phyloP scores from a whole-genome alignment of 37 sponge, comb jelly and placozoan species.

The Beroe ovata region DNA sequence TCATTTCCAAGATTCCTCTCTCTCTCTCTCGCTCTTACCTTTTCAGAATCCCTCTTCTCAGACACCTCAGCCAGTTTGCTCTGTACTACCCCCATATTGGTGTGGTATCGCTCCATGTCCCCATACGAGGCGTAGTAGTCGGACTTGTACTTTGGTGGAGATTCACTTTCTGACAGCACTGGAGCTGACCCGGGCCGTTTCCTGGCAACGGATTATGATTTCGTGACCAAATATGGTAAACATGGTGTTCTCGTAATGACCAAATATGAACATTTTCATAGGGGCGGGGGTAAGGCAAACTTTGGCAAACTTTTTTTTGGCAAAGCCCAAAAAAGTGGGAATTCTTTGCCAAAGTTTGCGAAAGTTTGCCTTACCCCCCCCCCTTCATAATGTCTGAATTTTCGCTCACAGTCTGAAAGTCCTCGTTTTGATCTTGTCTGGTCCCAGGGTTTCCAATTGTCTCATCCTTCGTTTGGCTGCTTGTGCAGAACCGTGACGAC shows the following conservation, averaged over 20 bases:
- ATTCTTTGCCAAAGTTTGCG: too few relatives aligned
- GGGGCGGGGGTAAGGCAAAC: too few relatives aligned
- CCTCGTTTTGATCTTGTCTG: neutral
- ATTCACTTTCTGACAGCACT: neutral
- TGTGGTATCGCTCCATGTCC: slow-evolving; percentile 12
- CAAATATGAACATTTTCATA: too few relatives aligned
- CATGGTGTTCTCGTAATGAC: too few relatives aligned
- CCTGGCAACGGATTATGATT: slow-evolving; percentile 39
- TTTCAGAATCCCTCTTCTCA: neutral
- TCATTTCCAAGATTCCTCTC: too few relatives aligned
- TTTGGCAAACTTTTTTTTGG: too few relatives aligned
- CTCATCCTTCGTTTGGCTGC: neutral
- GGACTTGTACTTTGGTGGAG: slow-evolving; percentile 7
- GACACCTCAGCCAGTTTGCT: neutral
- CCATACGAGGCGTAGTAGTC: slow-evolving; percentile 53
- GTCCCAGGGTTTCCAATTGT: slow-evolving; percentile 3
- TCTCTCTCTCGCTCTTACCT: too few relatives aligned
- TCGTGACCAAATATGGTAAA: too few relatives aligned
- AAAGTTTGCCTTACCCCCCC: too few relatives aligned
- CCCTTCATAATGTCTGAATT: too few relatives aligned
- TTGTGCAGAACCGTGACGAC: slow-evolving; percentile 53
- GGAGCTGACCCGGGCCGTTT: slow-evolving; percentile 61
- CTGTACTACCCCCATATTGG: slow-evolving; percentile 17
- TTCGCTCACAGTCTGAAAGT: slow-evolving; percentile 23
- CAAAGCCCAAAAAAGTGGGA: too few relatives aligned